Conservation (phyloP, 1,140 invertebrate genomes). For the Bombus pascuorum region DNA sequence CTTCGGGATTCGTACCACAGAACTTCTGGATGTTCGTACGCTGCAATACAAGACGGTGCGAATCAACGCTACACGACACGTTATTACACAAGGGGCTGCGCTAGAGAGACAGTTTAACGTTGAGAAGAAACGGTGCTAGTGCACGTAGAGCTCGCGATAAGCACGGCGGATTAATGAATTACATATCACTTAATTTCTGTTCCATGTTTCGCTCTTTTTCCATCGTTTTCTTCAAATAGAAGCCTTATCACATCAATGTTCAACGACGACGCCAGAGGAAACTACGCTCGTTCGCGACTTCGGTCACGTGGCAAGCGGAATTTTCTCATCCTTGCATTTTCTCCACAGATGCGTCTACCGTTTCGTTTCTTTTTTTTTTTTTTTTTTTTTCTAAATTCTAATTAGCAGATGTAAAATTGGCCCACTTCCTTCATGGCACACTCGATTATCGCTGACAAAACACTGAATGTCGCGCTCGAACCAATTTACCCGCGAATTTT, state of each 20-base stretch:
- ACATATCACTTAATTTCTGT: slow-evolving; percentile 12
- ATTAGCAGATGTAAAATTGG: slow-evolving; percentile 43
- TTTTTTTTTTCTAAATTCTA: slow-evolving; percentile 21
- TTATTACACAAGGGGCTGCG: slow-evolving; percentile 51
- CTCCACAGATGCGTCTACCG: background rate
- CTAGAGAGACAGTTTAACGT: slow-evolving; percentile 66
- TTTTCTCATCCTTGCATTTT: background rate
- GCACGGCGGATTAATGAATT: slow-evolving; percentile 65
- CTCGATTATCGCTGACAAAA: slow-evolving; percentile 1
- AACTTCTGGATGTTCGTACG: background rate
- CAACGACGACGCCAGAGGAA: slow-evolving; percentile 27
- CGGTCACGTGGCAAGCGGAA: background rate
- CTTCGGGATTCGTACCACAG: slow-evolving; percentile 2
- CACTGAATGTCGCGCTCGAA: background rate
- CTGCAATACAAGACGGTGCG: slow-evolving; percentile 45
- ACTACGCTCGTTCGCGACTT: background rate
- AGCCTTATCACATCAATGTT: slow-evolving; percentile 51
- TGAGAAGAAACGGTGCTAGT: slow-evolving; percentile 62
- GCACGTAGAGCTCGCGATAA: slow-evolving; percentile 62
- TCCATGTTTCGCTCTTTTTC: background rate
- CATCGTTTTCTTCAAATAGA: slow-evolving; percentile 35
- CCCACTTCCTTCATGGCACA: slow-evolving; percentile 21
- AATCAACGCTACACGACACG: slow-evolving; percentile 58
- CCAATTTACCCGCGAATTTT: background rate
- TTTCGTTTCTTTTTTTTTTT: no score